Percentiles rank a stretch among this genome's conserved stretches.
These are phyloP conservation scores for Brachyalestes nurse DNA, from an alignment of 2,797 vertebrate species.

Conservation along the genomic window DNA sequence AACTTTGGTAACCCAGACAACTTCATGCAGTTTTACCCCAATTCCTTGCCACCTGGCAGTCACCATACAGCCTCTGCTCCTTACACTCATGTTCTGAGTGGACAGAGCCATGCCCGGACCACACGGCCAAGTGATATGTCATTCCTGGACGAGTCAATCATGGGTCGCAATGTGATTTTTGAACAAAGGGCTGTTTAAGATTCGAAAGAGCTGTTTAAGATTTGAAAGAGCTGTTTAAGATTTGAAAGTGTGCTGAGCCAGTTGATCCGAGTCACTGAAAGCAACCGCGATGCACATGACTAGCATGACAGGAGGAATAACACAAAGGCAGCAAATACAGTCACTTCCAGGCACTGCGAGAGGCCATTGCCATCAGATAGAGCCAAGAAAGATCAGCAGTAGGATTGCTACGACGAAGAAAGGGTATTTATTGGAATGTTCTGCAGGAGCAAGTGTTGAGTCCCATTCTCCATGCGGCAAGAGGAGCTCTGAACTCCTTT, in stretches of 20 bases:
- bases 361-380: conserved; percentile 38
- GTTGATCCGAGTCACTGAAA: not conserved
- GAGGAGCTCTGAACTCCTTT: conserved; percentile 63
- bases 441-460: conserved; percentile 41
- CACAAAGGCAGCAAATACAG: conserved; percentile 39
- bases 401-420: conserved; percentile 36
- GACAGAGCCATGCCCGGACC: conserved; percentile 11
- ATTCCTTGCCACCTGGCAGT: conserved; percentile 54
- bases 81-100: conserved; percentile 43
- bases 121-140: not conserved
- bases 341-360: not conserved
- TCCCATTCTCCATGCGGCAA: conserved; percentile 22
- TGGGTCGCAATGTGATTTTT: not conserved
- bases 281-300: not conserved
- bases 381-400: conserved; percentile 27
- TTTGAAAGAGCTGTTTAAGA: not conserved
- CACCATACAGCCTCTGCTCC: conserved; percentile 43
- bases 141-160: not conserved
- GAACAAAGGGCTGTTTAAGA: not conserved
- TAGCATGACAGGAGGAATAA: conserved; percentile 5
- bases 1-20: conserved; percentile 54
- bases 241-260: not conserved
- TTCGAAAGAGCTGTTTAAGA: not conserved
- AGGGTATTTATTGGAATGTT: conserved; percentile 48
- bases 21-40: conserved; percentile 48